Conservation (phyloP, 2,888 invertebrate species). For the Drosophila multiciliata region DNA sequence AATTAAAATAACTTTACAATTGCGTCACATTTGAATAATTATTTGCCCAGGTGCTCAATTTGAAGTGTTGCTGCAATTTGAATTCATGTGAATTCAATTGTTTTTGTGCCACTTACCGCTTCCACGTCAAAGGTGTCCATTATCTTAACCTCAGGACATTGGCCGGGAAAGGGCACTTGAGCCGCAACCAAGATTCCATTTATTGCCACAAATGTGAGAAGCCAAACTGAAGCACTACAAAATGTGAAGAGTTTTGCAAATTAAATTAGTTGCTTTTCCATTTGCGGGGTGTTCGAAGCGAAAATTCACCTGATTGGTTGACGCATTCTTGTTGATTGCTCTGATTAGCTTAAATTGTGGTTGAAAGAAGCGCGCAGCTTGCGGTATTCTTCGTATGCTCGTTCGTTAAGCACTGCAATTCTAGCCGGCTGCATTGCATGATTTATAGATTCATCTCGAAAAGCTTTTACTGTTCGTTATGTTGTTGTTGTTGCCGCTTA, state of each 20-base stretch:
- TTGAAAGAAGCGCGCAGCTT: background rate
- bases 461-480: constrained; percentile 57
- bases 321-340: constrained; percentile 22
- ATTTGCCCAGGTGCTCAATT: constrained; percentile 12
- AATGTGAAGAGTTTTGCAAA: constrained; percentile 1
- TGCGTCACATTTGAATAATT: constrained; percentile 30
- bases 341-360: background rate
- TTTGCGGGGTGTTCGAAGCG: background rate
- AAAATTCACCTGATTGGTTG: constrained; percentile 25
- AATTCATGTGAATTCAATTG: background rate
- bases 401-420: constrained; percentile 48
- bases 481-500: constrained; percentile 11
- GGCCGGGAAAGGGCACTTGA: constrained; percentile 88
- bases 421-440: constrained; percentile 44
- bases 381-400: constrained; percentile 16
- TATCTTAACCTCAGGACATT: constrained; percentile 88
- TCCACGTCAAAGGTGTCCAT: constrained; percentile 87
- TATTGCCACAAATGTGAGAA: constrained; percentile 48
- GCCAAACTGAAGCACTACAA: constrained; percentile 40
- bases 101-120: constrained; percentile 79
- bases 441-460: constrained; percentile 60
- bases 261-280: background rate
- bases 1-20: constrained; percentile 35
- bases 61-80: constrained; percentile 8
- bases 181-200: constrained; percentile 67